Conservation (phyloP, 2,113 vertebrate genomes). For the Fregata magnificens region DNA sequence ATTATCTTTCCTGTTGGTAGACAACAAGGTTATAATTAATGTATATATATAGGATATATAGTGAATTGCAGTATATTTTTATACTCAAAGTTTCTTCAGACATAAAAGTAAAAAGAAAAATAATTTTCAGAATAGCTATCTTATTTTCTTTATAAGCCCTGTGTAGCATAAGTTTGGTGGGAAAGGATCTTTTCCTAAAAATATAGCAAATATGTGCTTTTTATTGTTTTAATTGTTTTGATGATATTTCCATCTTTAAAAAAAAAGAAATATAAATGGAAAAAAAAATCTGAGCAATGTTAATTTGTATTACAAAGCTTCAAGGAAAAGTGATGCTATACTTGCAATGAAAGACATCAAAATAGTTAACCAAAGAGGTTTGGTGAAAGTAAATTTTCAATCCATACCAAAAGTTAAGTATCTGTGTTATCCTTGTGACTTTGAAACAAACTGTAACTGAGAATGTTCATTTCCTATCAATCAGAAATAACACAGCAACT, state of each 20-base stretch:
- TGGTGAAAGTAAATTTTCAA: background rate
- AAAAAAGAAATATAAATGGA: background rate
- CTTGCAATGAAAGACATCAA: background rate
- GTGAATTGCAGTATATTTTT: background rate
- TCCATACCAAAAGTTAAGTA: background rate
- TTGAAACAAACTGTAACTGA: background rate
- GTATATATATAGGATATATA: background rate
- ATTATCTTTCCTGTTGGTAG: background rate
- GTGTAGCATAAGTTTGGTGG: background rate
- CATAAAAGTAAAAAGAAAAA: background rate
- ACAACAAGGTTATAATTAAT: background rate
- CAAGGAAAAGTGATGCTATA: background rate
- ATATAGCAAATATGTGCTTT: accelerated
- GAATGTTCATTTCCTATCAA: background rate
- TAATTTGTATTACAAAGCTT: background rate
- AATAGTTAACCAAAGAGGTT: background rate
- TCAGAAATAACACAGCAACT: background rate
- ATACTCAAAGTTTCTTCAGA: background rate
- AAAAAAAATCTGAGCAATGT: background rate
- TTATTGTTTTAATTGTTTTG: background rate
- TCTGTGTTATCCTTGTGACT: background rate
- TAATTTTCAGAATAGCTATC: background rate
- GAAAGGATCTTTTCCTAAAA: background rate
- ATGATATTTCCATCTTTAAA: background rate
- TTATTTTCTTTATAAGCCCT: background rate